These are phyloP conservation scores for Euwallacea fornicatus DNA, from an alignment of 1,140 invertebrate genomes.

Conservation along the genomic window DNA sequence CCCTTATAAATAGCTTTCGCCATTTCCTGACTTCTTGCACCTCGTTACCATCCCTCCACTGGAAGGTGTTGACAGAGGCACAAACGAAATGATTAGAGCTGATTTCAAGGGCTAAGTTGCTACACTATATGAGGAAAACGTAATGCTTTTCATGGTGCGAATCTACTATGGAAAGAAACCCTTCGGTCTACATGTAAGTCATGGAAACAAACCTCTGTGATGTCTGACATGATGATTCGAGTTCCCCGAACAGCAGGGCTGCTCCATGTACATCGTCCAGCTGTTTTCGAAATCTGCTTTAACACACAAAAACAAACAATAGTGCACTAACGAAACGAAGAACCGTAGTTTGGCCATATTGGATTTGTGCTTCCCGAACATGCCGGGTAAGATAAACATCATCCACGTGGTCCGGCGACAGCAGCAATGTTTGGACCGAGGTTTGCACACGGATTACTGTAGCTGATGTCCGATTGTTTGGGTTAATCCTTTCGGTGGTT, in stretches of 20 bases:
- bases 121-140: no score
- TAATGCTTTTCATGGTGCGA: no score
- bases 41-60: no score
- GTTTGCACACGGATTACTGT: slow-evolving; percentile 1
- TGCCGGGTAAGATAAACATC: slow-evolving; percentile 23
- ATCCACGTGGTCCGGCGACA: slow-evolving; percentile 17
- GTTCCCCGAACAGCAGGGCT: slow-evolving; percentile 50
- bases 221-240: slow-evolving; percentile 52
- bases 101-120: no score
- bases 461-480: slow-evolving; percentile 1
- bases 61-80: no score
- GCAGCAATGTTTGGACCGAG: slow-evolving; percentile 8
- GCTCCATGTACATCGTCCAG: slow-evolving; percentile 54
- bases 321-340: slow-evolving; percentile 21
- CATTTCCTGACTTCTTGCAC: no score
- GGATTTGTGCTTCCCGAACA: slow-evolving; percentile 9
- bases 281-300: slow-evolving; percentile 53
- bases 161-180: no score
- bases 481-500: slow-evolving; percentile 1
- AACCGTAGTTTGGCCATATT: slow-evolving; percentile 26
- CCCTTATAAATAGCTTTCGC: no score
- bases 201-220: slow-evolving; percentile 49
- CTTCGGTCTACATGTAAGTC: no score
- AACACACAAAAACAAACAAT: slow-evolving; percentile 42
- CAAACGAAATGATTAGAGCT: no score